Evolutionary conservation across 2,888 invertebrate species (phyloP).

Genomic region (Aphidius colemani): DNA sequence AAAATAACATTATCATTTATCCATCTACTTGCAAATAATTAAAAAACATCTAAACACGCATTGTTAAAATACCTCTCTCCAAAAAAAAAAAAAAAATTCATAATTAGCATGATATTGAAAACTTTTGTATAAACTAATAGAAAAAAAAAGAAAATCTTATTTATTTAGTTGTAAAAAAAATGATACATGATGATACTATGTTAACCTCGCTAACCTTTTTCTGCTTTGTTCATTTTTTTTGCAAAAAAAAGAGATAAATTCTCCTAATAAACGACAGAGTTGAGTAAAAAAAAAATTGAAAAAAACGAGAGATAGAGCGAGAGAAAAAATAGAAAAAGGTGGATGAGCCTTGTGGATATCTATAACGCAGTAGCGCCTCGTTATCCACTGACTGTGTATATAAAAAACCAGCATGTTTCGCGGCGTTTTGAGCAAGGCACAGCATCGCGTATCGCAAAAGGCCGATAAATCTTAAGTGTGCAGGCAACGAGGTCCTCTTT

Average conservation of each 20-base stretch:
- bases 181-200: slow-evolving; percentile 9
- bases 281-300: neutral
- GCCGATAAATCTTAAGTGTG: slow-evolving; percentile 53
- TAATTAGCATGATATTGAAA: no score
- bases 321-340: neutral
- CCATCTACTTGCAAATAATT: no score
- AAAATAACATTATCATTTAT: no score
- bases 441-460: slow-evolving; percentile 56
- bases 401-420: slow-evolving; percentile 50
- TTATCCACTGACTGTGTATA: slow-evolving; percentile 46
- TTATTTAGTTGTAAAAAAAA: no score
- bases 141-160: no score
- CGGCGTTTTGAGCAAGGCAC: slow-evolving; percentile 57
- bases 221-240: slow-evolving; percentile 13
- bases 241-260: slow-evolving; percentile 20
- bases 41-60: no score
- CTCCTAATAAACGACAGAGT: slow-evolving; percentile 24
- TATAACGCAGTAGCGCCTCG: slow-evolving; percentile 54
- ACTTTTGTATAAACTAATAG: no score
- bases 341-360: neutral
- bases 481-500: neutral
- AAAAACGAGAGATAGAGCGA: neutral
- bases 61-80: no score
- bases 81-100: no score
- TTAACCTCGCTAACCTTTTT: slow-evolving; percentile 5